Evolutionary conservation across 2,113 vertebrate genomes (phyloP).

Genomic region (Tauraco erythrolophus): DNA sequence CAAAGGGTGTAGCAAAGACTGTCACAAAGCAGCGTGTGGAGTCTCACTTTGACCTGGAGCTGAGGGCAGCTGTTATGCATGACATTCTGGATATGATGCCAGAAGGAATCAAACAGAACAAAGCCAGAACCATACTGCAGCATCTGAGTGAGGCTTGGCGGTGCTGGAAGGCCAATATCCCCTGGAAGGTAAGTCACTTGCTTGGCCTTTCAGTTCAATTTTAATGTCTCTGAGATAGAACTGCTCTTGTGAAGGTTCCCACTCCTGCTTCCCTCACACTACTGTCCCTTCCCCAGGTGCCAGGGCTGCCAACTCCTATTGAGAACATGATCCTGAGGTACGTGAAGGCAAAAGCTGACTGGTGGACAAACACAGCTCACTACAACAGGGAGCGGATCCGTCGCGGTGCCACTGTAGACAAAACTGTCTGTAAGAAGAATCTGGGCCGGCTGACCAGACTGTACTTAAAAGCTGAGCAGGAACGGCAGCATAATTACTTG

Average conservation of each 20-base stretch:
- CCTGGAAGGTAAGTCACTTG: conserved; percentile 87
- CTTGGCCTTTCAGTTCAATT: neutral
- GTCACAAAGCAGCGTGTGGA: conserved; percentile 99
- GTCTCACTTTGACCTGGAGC: conserved; percentile 97
- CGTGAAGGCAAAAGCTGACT: conserved; percentile 98
- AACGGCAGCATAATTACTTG: conserved; percentile 98
- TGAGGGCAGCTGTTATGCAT: conserved; percentile 98
- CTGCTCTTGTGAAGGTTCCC: neutral
- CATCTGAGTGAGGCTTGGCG: conserved; percentile 98
- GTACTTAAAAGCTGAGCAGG: conserved; percentile 98
- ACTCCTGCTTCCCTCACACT: neutral
- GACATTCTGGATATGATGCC: conserved; percentile 99
- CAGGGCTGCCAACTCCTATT: conserved; percentile 96
- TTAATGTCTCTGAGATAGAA: neutral
- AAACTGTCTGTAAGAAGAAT: conserved; percentile 99
- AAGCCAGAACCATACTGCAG: conserved; percentile 97
- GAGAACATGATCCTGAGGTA: conserved; percentile 99
- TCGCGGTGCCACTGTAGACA: conserved; percentile 97
- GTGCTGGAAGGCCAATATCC: conserved; percentile 99
- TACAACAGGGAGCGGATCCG: conserved; percentile 98
- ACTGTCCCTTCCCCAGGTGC: conserved; percentile 80
- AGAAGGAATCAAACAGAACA: conserved; percentile 99
- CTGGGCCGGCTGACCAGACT: conserved; percentile 94
- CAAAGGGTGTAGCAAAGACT: conserved; percentile 97
- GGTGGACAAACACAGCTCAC: conserved; percentile 99